phyloP scores from a whole-genome alignment of 2,888 invertebrate genomes.

The Mayetiola destructor region DNA sequence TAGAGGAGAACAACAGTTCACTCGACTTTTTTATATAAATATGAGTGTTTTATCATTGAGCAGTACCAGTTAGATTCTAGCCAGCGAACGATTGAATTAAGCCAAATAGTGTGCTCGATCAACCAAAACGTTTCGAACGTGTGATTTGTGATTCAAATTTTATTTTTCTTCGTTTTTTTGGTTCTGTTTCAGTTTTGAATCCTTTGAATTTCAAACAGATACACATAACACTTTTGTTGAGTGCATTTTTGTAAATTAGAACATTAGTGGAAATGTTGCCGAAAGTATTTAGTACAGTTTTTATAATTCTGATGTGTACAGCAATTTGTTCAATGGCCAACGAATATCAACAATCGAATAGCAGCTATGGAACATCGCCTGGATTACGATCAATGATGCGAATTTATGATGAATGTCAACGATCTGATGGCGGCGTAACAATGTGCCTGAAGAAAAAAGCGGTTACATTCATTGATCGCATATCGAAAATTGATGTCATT shows the following conservation, averaged over 20 bases:
- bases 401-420: conserved; percentile 65
- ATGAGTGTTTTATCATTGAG: neutral
- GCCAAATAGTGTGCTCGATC: neutral
- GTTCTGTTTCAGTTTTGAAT: too few relatives aligned
- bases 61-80: neutral
- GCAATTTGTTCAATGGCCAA: neutral
- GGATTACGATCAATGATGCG: conserved; percentile 52
- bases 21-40: conserved; percentile 12
- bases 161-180: neutral
- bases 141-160: neutral
- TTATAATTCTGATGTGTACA: conserved; percentile 9
- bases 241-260: neutral
- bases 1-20: conserved; percentile 2
- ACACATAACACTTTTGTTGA: too few relatives aligned
- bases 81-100: neutral
- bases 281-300: conserved; percentile 1
- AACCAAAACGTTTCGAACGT: neutral
- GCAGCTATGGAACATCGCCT: conserved; percentile 23
- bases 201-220: too few relatives aligned
- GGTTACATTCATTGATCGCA: conserved; percentile 60
- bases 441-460: conserved; percentile 72
- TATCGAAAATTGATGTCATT: conserved; percentile 53
- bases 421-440: conserved; percentile 48
- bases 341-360: neutral
- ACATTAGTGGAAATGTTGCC: neutral